These are phyloP conservation scores for Astyanax mexicanus DNA, from an alignment of 2,797 vertebrate species.

Conservation along the genomic window DNA sequence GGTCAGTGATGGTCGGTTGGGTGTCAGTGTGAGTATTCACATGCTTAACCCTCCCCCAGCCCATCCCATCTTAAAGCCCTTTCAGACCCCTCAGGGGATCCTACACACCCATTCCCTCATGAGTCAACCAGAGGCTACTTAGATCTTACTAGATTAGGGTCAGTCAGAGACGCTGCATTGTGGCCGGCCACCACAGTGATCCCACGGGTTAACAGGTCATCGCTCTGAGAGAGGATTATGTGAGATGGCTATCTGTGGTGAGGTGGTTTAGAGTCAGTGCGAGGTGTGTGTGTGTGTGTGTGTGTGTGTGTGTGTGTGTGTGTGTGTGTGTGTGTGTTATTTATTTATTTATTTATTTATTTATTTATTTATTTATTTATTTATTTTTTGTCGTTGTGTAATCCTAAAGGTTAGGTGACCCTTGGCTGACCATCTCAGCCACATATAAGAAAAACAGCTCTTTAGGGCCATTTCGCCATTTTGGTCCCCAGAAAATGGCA, in stretches of 20 bases:
- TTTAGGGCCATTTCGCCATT: too few relatives aligned
- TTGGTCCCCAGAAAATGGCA: too few relatives aligned
- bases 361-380: too few relatives aligned
- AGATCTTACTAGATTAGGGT: constrained; percentile 51
- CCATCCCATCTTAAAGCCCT: constrained; percentile 36
- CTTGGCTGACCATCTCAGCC: too few relatives aligned
- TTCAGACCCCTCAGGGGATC: constrained; percentile 1
- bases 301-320: constrained; percentile 38
- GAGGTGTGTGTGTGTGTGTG: constrained; percentile 41
- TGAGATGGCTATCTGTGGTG: constrained; percentile 72
- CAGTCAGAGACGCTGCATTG: constrained; percentile 45
- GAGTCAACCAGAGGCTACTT: constrained; percentile 56
- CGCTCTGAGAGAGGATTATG: constrained; percentile 69
- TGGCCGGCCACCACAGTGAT: constrained; percentile 51
- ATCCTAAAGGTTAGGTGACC: constrained; percentile 41
- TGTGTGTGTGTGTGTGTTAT: too few relatives aligned
- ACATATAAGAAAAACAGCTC: too few relatives aligned
- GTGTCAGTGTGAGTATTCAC: constrained; percentile 26
- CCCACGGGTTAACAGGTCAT: constrained; percentile 63
- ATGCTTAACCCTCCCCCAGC: constrained; percentile 39
- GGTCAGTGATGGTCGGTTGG: neutral
- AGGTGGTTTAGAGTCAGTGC: constrained; percentile 15
- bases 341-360: too few relatives aligned
- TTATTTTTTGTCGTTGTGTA: constrained; percentile 40
- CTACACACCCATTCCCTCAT: constrained; percentile 37